phyloP scores from a whole-genome alignment of 2,888 invertebrate species.

The Ernsta delagoae region DNA sequence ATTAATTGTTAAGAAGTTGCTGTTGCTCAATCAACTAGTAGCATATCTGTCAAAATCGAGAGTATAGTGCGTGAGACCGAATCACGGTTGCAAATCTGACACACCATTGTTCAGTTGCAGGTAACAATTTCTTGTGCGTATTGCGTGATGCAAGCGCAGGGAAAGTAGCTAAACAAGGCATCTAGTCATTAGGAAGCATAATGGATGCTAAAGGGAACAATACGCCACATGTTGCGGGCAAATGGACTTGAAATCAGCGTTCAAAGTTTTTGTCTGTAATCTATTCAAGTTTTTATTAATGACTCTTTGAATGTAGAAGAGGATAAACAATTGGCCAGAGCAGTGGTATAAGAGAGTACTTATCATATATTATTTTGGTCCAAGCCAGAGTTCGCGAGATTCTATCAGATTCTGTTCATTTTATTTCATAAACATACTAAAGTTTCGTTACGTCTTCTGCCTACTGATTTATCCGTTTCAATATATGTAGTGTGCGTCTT shows the following conservation, averaged over 20 bases:
- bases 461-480: too few species aligned
- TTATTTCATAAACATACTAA: too few species aligned
- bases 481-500: too few species aligned
- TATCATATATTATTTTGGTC: slow-evolving; percentile 12
- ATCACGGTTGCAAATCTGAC: slow-evolving; percentile 48
- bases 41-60: slow-evolving; percentile 44
- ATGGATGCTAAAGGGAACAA: slow-evolving; percentile 47
- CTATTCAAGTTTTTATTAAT: slow-evolving; percentile 31
- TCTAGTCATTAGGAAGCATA: slow-evolving; percentile 54
- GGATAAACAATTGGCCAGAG: slow-evolving; percentile 9
- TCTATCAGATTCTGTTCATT: slow-evolving; percentile 10
- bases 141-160: slow-evolving; percentile 58
- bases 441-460: too few species aligned
- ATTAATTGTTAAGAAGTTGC: neutral
- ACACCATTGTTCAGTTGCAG: slow-evolving; percentile 55
- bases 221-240: slow-evolving; percentile 41
- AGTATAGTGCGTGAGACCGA: slow-evolving; percentile 49
- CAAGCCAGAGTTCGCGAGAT: slow-evolving; percentile 20
- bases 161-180: slow-evolving; percentile 62
- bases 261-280: slow-evolving; percentile 20
- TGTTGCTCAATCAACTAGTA: slow-evolving; percentile 14
- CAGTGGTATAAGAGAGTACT: too few species aligned
- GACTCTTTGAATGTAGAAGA: slow-evolving; percentile 10
- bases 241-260: slow-evolving; percentile 19
- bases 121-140: slow-evolving; percentile 43